These are phyloP conservation scores for Sphaerodactylus townsendi DNA, from an alignment of 2,113 vertebrate species.

Conservation along the genomic window DNA sequence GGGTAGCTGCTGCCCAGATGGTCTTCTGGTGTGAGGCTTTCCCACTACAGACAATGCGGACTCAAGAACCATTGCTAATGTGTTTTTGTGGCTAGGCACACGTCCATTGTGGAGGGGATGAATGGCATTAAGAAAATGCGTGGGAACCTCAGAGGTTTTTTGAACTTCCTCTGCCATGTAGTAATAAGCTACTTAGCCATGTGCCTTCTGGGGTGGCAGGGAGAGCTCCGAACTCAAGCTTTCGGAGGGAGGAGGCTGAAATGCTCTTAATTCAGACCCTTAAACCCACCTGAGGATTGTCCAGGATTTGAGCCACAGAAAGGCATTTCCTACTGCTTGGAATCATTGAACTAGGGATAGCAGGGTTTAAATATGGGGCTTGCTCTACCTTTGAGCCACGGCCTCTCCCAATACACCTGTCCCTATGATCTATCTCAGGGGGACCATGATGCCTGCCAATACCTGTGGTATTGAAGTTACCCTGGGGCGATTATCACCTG, in stretches of 20 bases:
- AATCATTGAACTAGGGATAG: too few species aligned
- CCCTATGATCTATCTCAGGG: too few species aligned
- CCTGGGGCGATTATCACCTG: too few species aligned
- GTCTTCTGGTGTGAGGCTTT: slow-evolving; percentile 75
- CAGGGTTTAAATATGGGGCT: too few species aligned
- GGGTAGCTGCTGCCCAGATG: slow-evolving; percentile 79
- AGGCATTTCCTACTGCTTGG: too few species aligned
- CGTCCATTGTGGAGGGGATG: slow-evolving; percentile 80
- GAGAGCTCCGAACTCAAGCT: fast-evolving
- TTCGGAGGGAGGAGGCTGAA: too few species aligned
- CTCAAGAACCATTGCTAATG: slow-evolving; percentile 74
- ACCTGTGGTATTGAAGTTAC: too few species aligned
- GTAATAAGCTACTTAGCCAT: slow-evolving; percentile 4
- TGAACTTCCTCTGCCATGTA: slow-evolving; percentile 47
- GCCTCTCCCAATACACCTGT: not conserved
- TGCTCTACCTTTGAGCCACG: too few species aligned
- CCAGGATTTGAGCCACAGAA: too few species aligned
- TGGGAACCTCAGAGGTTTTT: slow-evolving; percentile 73
- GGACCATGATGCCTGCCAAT: too few species aligned
- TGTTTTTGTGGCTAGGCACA: slow-evolving; percentile 80
- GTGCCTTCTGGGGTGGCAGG: not conserved
- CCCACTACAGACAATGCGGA: slow-evolving; percentile 78
- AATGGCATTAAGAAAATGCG: slow-evolving; percentile 69
- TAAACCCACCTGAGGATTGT: too few species aligned
- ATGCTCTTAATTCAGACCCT: too few species aligned